These are phyloP conservation scores for Graphium colonna DNA, from an alignment of 2,888 invertebrate species.

Conservation along the genomic window DNA sequence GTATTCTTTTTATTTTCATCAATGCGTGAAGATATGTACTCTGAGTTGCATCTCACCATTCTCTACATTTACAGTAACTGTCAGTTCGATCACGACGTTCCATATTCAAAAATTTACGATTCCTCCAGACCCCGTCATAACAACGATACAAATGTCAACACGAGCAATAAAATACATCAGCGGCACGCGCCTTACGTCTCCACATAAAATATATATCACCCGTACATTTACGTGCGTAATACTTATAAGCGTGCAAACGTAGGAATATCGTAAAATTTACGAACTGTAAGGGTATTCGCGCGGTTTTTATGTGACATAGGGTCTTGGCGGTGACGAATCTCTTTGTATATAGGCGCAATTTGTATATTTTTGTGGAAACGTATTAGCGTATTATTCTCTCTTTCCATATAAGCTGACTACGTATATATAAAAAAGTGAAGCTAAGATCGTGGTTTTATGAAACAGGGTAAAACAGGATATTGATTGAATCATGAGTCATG, in stretches of 20 bases:
- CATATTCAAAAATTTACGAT: not conserved
- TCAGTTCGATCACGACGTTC: constrained; percentile 12
- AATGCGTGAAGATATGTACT: too few relatives aligned
- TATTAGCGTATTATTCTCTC: too few relatives aligned
- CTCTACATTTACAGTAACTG: too few relatives aligned
- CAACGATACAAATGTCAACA: constrained; percentile 38
- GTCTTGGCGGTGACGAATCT: constrained; percentile 37
- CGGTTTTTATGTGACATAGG: constrained; percentile 56
- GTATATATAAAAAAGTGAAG: not conserved
- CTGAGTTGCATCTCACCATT: too few relatives aligned
- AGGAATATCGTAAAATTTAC: constrained; percentile 66
- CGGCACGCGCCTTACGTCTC: constrained; percentile 35
- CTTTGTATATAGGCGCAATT: constrained; percentile 1
- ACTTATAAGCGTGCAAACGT: constrained; percentile 42
- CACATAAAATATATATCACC: constrained; percentile 47
- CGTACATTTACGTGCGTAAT: constrained; percentile 32
- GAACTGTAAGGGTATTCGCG: constrained; percentile 67
- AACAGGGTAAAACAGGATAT: too few relatives aligned
- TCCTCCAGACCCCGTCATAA: not conserved
- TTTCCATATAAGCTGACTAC: not conserved
- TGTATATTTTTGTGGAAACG: not conserved
- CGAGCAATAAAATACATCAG: constrained; percentile 50
- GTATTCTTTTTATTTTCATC: too few relatives aligned
- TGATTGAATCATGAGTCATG: too few relatives aligned
- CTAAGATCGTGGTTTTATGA: not conserved